Conservation (phyloP, 2,888 invertebrate genomes). For the Dermolepida albohirtum region DNA sequence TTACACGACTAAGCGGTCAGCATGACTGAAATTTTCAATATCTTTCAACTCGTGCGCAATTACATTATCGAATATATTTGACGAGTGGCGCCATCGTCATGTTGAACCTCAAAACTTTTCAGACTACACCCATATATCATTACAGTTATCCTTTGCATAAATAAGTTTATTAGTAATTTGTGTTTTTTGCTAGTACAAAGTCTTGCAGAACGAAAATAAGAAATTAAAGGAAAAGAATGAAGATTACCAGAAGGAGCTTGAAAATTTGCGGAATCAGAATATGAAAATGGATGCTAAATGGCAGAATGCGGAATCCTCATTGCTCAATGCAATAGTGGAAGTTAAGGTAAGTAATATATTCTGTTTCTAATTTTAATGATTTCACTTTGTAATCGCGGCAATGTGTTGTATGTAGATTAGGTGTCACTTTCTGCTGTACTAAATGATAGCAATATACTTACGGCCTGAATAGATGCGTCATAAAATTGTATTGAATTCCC, state of each 20-base stretch:
- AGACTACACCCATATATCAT: too few species aligned
- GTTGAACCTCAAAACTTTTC: too few species aligned
- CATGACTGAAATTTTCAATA: too few species aligned
- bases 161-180: slow-evolving; percentile 1
- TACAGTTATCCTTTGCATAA: not conserved
- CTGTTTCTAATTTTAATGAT: not conserved
- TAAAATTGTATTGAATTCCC: too few species aligned
- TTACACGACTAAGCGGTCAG: too few species aligned
- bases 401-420: not conserved
- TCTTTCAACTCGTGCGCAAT: too few species aligned
- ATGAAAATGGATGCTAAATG: slow-evolving; percentile 64
- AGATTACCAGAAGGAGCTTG: slow-evolving; percentile 67
- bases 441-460: too few species aligned
- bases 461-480: too few species aligned
- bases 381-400: too few species aligned
- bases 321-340: slow-evolving; percentile 61
- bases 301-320: slow-evolving; percentile 65
- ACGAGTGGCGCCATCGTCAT: too few species aligned
- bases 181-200: slow-evolving; percentile 65
- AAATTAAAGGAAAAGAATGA: slow-evolving; percentile 66
- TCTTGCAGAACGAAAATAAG: slow-evolving; percentile 68
- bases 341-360: slow-evolving; percentile 58
- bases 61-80: too few species aligned
- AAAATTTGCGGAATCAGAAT: slow-evolving; percentile 64
- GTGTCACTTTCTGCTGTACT: slow-evolving; percentile 1